Base-by-base conservation (phyloP, 2,797 vertebrate species). In the Poeciliopsis infans region DNA sequence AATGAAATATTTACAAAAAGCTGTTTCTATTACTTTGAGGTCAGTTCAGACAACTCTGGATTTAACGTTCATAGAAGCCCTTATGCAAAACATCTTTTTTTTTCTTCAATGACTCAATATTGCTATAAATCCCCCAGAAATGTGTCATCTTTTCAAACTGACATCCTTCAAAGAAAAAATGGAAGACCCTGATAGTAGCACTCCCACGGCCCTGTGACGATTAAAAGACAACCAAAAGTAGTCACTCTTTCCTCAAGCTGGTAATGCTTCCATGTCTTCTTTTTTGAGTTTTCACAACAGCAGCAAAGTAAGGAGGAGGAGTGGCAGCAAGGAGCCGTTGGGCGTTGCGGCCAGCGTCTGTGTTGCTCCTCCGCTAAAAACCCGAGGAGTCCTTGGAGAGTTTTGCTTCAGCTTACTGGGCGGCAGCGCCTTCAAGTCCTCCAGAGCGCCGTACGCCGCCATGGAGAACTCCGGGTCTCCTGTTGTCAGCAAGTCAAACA, bases 401-500 rank as follows among this genome's bases (percentile, higher is more conserved):
- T 91, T 95, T 89, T 96, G 95, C 88, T 92, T 95, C 73, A 96
- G 95, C 89, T 94, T 95, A 90, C 96, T 96, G 41, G 96, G 96
- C 1, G 95, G 95, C 79, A 97, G 92, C 0, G 96, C 95, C 87
- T 96, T 96, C 72, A 97, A 92, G 84, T 97, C 96, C 94, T 97
- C 95, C 88, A 97, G 87, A 13, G 96, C 96, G 0, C 96, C 94
- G 0, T 93, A 95, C 0, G 96, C 96, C 0, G 96, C 96, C 95
- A 96, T 93, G 31, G 96, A 96, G 94, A 97, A 97, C 79, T 96
- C 95, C 0, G 95, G 94, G 68, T 97, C 96, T 57, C 96, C 96
- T 0, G 96, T 97, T 45, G 96, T 97, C 79, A 97, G 95, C 74
- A 96, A 93, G 88, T 97, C 96, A 83, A 97, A 97, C 79, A 97